Evolutionary conservation across 2,797 vertebrate genomes (phyloP).

Genomic region (Heterohyrax brucei): DNA sequence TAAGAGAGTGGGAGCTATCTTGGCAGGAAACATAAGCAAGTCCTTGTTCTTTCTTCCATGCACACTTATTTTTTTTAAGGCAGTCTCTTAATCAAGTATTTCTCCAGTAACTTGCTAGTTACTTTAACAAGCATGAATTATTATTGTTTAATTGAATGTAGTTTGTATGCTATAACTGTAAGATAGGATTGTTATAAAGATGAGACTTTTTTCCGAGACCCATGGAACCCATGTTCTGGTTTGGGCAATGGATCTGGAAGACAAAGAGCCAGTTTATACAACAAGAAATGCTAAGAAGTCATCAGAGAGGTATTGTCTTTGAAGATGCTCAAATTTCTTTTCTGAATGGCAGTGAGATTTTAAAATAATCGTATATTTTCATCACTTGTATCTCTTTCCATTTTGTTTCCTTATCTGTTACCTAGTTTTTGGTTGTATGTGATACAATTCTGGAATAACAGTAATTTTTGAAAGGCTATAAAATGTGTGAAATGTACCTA

Average conservation of each 20-base stretch:
- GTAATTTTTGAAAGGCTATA: neutral
- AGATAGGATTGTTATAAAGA: neutral
- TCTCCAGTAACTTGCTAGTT: neutral
- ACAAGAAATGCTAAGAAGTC: neutral
- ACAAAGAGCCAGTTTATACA: neutral
- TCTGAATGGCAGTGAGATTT: neutral
- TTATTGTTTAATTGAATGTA: neutral
- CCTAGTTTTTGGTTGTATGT: neutral
- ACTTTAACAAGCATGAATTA: neutral
- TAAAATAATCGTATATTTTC: neutral
- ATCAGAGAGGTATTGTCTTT: neutral
- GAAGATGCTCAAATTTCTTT: neutral
- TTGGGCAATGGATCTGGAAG: neutral
- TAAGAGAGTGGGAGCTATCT: neutral
- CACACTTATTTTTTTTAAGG: neutral
- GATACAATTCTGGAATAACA: neutral
- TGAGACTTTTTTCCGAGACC: neutral
- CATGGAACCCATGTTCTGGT: no score
- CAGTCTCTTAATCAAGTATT: neutral
- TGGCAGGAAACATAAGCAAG: neutral
- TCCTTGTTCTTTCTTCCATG: neutral
- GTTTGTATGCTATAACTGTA: neutral
- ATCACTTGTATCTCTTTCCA: neutral
- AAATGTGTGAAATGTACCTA: neutral
- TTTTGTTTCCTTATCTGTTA: neutral